Conservation (phyloP, 2,888 invertebrate genomes). For the Colostygia pectinataria region DNA sequence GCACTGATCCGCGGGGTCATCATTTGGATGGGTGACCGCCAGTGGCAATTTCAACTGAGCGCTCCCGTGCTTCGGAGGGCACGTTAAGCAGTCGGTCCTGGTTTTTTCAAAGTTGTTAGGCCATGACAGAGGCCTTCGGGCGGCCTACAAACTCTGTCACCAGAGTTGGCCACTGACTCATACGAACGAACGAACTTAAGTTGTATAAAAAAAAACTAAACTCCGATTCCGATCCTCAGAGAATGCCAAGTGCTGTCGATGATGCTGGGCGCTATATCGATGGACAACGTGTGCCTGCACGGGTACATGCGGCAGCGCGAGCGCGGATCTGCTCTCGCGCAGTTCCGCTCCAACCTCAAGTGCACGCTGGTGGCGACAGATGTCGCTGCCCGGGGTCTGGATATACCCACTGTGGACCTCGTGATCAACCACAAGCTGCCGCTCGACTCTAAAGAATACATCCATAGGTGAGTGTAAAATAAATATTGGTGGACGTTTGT, state of each 20-base stretch:
- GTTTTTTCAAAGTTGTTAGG: no score
- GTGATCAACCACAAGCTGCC: conserved; percentile 98
- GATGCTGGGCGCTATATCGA: conserved; percentile 93
- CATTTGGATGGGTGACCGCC: no score
- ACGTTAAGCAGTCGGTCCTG: no score
- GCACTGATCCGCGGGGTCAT: no score
- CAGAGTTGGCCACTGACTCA: no score
- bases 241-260: conserved; percentile 95
- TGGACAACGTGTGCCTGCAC: conserved; percentile 95
- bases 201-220: no score
- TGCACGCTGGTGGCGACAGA: conserved; percentile 97
- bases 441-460: conserved; percentile 94
- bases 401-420: conserved; percentile 97
- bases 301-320: conserved; percentile 96
- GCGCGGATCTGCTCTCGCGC: conserved; percentile 91
- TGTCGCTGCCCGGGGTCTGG: conserved; percentile 97
- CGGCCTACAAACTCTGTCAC: no score
- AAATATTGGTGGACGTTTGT: no score
- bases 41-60: no score
- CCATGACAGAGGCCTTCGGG: no score
- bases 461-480: conserved; percentile 91
- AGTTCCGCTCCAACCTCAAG: conserved; percentile 94
- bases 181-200: no score
- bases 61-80: no score
- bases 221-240: conserved; percentile 78